Percentiles rank a stretch among this genome's conserved stretches.
Conservation (phyloP, 64 coral and sea anemone genomes). For the Porites lutea region DNA sequence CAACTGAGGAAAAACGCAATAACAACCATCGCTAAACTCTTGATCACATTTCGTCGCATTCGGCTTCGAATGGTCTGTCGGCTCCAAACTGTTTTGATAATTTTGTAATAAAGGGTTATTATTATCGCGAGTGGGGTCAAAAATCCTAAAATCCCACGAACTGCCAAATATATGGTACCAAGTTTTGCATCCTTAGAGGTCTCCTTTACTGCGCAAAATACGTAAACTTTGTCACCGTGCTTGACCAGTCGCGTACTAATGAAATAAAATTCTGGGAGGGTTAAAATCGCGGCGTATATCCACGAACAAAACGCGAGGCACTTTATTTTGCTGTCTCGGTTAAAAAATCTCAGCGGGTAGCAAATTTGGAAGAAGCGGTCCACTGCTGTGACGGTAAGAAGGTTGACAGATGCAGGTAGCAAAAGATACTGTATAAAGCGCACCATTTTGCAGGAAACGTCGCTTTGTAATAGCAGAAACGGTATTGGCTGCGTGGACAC, state of each 20-base stretch:
- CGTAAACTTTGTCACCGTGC: background rate
- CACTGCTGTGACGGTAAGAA: constrained; percentile 69
- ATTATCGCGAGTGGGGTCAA: constrained; percentile 37
- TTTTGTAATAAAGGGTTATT: constrained; percentile 65
- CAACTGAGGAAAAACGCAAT: constrained; percentile 75
- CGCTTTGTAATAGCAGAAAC: constrained; percentile 17
- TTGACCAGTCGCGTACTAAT: constrained; percentile 44
- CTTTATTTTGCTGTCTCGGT: constrained; percentile 58
- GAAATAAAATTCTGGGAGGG: constrained; percentile 63
- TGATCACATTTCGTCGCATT: constrained; percentile 63
- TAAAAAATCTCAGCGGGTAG: constrained; percentile 57
- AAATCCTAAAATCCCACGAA: constrained; percentile 66
- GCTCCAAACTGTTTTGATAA: constrained; percentile 67
- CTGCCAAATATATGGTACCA: constrained; percentile 51
- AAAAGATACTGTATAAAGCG: constrained; percentile 81
- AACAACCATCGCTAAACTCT: constrained; percentile 72
- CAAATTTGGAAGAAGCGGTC: constrained; percentile 82
- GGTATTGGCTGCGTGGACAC: constrained; percentile 62
- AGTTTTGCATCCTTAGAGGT: constrained; percentile 32
- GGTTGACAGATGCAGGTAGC: constrained; percentile 73
- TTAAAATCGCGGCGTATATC: constrained; percentile 54
- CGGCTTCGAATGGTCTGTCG: constrained; percentile 44
- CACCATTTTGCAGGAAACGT: constrained; percentile 59
- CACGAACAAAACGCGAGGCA: constrained; percentile 61
- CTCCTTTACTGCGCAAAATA: constrained; percentile 72